Base-by-base conservation (phyloP, 2,888 invertebrate species). In the Chalcosyrphus nemorum region DNA sequence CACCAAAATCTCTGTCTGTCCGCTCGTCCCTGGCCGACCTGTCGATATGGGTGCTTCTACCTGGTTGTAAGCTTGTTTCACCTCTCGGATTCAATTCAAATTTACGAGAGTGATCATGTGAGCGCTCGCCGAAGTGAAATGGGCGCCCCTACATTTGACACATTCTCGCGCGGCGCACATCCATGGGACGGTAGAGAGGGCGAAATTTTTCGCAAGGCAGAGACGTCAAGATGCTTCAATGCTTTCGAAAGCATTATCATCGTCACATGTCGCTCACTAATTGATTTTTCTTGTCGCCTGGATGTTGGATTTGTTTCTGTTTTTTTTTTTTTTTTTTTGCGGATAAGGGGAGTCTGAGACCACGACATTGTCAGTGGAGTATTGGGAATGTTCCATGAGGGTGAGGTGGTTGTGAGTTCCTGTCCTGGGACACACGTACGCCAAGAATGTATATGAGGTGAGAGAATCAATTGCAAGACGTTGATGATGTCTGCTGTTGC, bases 231-330 rank as follows among this genome's bases (percentile, higher is more conserved):
- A 84, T 74, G 84, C 84, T 75, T 84, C 84, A 84, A 84, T 84
- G 80, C 78, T 59, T 87, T 76, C 68, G 86, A 84, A 86, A 74
- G 89, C 89, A 89, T 89, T 90, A 90, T 90, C 90, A 91, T 91
- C 91, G 89, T 90, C 91, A 91, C 88, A 91, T 90, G 91, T 90
- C 91, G 90, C 89, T 90, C 90, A 89, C 91, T 91, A 91, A 91
- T 91, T 91, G 91, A 91, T 91, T 91, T 91, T 91, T 90, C 91
- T 90, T 91, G 91, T 91, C 91, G 90, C 89, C 89, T 89, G 89
- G 87, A 89, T 88, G 87, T 89, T 86, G 86, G 86, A 57, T 81
- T 86, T 77, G 86, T 75, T 86, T 61, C 63, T 45, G 86, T 61
- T 78, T 86, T 81, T 61, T 13, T 5, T 86, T 81, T 43, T 41